Evolutionary conservation across 2,113 vertebrate genomes (phyloP), one percentile per base, ranked within the genome.

Genomic region (Pandion haliaetus): DNA sequence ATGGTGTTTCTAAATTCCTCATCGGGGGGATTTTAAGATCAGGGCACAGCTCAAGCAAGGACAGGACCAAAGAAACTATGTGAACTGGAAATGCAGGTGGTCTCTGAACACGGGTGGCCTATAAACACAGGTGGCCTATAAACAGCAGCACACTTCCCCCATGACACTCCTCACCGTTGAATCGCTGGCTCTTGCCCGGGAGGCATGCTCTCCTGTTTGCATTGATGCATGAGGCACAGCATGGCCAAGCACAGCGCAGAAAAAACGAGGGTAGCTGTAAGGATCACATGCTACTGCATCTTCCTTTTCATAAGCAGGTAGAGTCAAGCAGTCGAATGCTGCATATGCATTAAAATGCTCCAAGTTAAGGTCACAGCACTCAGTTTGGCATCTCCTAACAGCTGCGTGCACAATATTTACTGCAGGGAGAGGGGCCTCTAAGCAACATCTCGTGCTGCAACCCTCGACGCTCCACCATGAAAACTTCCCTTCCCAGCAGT

Each of bases 161-260:
- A 1, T 26, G 61, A 20, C 24, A 12, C 8, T 32, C 31, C 47
- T 61, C 59, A 23, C 24, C 2, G 0, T 20, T 26, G 20, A 25
- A 32, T 47, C 1, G 9, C 25, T 65, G 44, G 24, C 34, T n/a
- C 17, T 59, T 40, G 24, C 45, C 71, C 1, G 0, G 14, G 32
- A 69, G 36, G 16, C 2, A 3, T 9, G 5, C 5, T 15, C 25
- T 23, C 20, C 25, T 28, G 0, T 42, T 70, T 52, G 8, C 36
- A 10, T 16, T 26, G 34, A 34, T 7, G 28, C 25, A 12, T 2
- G 26, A 80, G 32, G 40, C 18, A 42, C 10, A 70, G 50, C 28
- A 67, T 0, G 1, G 20, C 15, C 0, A 0, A 77, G 54, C 18
- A 44, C 25, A 45, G 40, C 0, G 3, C 71, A 83, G 57, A 24